Evolutionary conservation across 2,113 vertebrate genomes (phyloP).

Genomic region (Oncorhynchus gorbuscha): DNA sequence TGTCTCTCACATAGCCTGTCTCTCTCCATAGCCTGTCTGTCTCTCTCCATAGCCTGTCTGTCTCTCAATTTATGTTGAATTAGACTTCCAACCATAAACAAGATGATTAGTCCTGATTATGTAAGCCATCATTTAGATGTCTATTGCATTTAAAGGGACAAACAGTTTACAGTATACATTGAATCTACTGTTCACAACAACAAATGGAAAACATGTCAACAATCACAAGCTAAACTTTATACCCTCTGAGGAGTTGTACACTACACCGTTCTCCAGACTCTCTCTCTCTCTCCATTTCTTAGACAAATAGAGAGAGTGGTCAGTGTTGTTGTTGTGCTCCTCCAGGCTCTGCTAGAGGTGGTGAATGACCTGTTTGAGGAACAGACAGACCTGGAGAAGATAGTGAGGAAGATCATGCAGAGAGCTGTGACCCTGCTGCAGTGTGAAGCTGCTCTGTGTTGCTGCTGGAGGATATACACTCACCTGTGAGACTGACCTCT

Average conservation of each 20-base stretch:
- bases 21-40: too few relatives aligned
- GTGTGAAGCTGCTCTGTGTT: slow-evolving; percentile 81
- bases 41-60: too few relatives aligned
- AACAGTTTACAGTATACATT: too few relatives aligned
- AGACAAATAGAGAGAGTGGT: background rate
- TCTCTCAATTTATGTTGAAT: background rate
- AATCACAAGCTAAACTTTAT: background rate
- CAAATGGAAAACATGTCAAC: background rate
- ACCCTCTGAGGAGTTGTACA: background rate
- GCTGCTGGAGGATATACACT: slow-evolving; percentile 78
- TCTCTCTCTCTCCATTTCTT: background rate
- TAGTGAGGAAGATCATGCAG: slow-evolving; percentile 82
- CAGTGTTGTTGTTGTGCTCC: slow-evolving; percentile 13
- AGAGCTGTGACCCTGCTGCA: slow-evolving; percentile 75
- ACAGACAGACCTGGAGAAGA: slow-evolving; percentile 80
- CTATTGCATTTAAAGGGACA: too few relatives aligned
- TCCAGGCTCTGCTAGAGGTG: slow-evolving; percentile 76
- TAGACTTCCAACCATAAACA: background rate
- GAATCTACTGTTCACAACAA: background rate
- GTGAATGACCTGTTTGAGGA: slow-evolving; percentile 81
- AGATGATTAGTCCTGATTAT: background rate
- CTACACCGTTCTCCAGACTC: background rate
- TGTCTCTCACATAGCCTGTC: too few relatives aligned
- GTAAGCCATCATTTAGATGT: background rate
- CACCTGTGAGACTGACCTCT: slow-evolving; percentile 59